phyloP scores from a whole-genome alignment of 2,113 vertebrate genomes.

The Xiphophorus couchianus region DNA sequence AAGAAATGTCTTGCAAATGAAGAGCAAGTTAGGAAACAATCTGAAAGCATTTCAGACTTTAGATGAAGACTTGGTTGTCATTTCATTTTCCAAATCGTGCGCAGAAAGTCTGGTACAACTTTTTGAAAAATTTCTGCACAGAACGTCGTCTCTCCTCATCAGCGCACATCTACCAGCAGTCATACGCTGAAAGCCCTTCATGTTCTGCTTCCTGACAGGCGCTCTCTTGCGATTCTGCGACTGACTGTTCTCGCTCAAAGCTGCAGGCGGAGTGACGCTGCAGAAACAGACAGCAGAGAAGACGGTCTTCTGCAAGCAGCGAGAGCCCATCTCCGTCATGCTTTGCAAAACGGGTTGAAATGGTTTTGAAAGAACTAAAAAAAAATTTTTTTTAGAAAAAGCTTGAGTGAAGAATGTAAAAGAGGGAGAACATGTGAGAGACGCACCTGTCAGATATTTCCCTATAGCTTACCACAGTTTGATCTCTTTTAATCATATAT shows the following conservation, averaged over 20 bases:
- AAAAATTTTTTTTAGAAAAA: not conserved
- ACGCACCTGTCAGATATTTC: not conserved
- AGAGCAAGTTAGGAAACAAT: not conserved
- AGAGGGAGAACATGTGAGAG: not conserved
- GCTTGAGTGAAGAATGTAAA: not conserved
- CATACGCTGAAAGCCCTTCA: not conserved
- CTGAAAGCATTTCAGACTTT: not conserved
- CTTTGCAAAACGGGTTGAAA: not conserved
- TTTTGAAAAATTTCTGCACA: constrained; percentile 5
- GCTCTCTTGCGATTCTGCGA: not conserved
- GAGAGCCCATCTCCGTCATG: not conserved
- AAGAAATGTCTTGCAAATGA: not conserved
- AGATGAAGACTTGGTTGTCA: not conserved
- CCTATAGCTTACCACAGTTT: not conserved
- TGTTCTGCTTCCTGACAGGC: constrained; percentile 2
- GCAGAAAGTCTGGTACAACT: not conserved
- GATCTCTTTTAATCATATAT: constrained; percentile 10
- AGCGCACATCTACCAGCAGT: not conserved
- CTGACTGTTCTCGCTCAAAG: not conserved
- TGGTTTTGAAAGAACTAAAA: not conserved
- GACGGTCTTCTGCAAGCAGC: constrained; percentile 2
- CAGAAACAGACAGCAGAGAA: not conserved
- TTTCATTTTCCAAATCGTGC: not conserved
- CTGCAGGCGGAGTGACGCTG: constrained; percentile 1
- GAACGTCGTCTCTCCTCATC: constrained; percentile 1